phyloP scores from a whole-genome alignment of 2,797 vertebrate species.

The Dendrocincla fuliginosa region DNA sequence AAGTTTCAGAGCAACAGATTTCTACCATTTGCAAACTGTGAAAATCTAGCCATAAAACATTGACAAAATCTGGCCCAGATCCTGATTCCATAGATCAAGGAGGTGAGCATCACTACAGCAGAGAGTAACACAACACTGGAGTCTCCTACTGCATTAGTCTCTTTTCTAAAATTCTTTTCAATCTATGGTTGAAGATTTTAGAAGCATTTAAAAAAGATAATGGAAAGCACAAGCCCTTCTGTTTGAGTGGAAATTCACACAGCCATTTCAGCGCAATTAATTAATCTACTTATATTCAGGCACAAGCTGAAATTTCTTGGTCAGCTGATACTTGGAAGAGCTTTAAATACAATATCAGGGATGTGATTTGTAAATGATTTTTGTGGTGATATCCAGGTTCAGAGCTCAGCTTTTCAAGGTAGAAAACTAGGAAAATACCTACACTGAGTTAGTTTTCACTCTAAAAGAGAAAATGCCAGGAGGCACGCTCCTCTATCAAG shows the following conservation, averaged over 20 bases:
- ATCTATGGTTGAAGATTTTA: not conserved
- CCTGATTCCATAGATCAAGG: not conserved
- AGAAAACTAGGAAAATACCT: not conserved
- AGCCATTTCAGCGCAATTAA: not conserved
- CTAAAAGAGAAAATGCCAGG: not conserved
- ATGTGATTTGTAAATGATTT: not conserved
- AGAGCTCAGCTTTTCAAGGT: not conserved
- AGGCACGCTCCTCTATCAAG: not conserved
- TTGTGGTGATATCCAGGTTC: not conserved
- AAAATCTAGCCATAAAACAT: not conserved
- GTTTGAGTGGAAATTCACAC: not conserved
- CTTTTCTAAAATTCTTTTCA: not conserved
- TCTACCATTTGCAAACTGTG: conserved; percentile 26
- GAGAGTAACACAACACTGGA: not conserved
- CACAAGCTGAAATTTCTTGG: not conserved
- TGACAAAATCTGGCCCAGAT: not conserved
- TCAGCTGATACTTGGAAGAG: not conserved
- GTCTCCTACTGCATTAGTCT: not conserved
- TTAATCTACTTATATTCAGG: not conserved
- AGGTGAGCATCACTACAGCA: not conserved
- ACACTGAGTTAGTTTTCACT: not conserved
- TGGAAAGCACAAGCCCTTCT: not conserved
- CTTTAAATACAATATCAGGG: not conserved
- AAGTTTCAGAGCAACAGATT: conserved; percentile 27
- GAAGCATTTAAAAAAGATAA: not conserved